Conservation (phyloP, 2,888 invertebrate species). For the Automeris io region DNA sequence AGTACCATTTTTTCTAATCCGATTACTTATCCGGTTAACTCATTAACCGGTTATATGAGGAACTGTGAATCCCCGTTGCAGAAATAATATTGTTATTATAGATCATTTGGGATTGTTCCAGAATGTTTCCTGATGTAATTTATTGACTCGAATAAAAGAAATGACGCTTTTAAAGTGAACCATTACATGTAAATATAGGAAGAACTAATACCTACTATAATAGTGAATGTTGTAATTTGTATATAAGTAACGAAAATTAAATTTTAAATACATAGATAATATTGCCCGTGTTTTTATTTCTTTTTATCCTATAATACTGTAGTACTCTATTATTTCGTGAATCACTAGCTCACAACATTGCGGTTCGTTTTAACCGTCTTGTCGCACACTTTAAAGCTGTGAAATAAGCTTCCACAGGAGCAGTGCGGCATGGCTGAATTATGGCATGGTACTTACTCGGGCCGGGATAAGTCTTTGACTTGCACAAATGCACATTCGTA, state of each 20-base stretch:
- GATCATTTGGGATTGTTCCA: slow-evolving; percentile 47
- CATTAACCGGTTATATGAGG: background rate
- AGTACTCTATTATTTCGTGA: too few relatives aligned
- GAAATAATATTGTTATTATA: slow-evolving; percentile 42
- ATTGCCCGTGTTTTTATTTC: slow-evolving; percentile 55
- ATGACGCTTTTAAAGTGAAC: slow-evolving; percentile 76
- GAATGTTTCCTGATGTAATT: slow-evolving; percentile 69
- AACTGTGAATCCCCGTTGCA: slow-evolving; percentile 5
- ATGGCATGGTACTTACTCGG: too few relatives aligned
- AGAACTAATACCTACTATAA: slow-evolving; percentile 72
- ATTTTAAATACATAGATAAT: slow-evolving; percentile 77
- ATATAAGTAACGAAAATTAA: slow-evolving; percentile 77
- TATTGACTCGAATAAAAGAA: slow-evolving; percentile 63
- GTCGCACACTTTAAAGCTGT: too few relatives aligned
- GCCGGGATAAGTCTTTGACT: too few relatives aligned
- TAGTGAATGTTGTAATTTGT: slow-evolving; percentile 78
- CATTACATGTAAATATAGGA: slow-evolving; percentile 75
- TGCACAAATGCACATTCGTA: too few relatives aligned
- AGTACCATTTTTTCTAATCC: slow-evolving; percentile 63
- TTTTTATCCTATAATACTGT: too few relatives aligned
- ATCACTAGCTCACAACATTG: too few relatives aligned
- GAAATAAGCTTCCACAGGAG: too few relatives aligned
- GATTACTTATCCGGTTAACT: slow-evolving; percentile 20
- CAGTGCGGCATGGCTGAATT: too few relatives aligned
- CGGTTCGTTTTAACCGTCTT: too few relatives aligned